phyloP scores from a whole-genome alignment of 2,797 vertebrate species.

The Gallinago nigripennis region DNA sequence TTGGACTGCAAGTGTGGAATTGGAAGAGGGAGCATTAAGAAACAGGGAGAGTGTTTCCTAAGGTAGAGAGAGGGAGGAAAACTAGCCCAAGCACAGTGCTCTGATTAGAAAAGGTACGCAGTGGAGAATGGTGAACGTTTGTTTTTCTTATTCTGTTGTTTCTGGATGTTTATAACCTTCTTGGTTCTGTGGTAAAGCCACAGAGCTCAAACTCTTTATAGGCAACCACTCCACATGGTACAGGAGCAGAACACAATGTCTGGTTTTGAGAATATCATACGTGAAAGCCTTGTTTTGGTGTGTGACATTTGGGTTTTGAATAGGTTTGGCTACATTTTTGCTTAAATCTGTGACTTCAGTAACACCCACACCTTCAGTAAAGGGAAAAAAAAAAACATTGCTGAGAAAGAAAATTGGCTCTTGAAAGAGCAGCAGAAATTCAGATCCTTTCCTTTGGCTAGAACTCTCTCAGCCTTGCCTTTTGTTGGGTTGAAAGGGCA shows the following conservation, averaged over 20 bases:
- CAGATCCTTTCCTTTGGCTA: not conserved
- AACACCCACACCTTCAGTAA: not conserved
- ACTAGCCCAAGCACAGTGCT: not conserved
- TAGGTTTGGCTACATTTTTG: not conserved
- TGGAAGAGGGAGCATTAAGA: not conserved
- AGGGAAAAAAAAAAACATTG: not conserved
- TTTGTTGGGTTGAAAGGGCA: not conserved
- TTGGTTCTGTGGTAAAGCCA: not conserved
- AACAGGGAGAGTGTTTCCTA: not conserved
- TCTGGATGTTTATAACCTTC: not conserved
- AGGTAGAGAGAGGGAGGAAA: not conserved
- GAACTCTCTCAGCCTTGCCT: not conserved
- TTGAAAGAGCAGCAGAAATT: not conserved
- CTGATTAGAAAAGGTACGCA: accelerated
- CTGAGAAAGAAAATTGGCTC: not conserved
- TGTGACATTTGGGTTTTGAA: not conserved
- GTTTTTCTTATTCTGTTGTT: not conserved
- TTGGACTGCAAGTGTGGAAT: not conserved
- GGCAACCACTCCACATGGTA: not conserved
- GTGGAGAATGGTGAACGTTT: not conserved
- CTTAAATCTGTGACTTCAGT: not conserved
- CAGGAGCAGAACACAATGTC: not conserved
- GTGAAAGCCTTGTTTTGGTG: not conserved
- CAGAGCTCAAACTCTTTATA: not conserved
- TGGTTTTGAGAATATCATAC: not conserved